phyloP scores from a whole-genome alignment of 2,797 vertebrate genomes.

The Notamacropus eugenii region DNA sequence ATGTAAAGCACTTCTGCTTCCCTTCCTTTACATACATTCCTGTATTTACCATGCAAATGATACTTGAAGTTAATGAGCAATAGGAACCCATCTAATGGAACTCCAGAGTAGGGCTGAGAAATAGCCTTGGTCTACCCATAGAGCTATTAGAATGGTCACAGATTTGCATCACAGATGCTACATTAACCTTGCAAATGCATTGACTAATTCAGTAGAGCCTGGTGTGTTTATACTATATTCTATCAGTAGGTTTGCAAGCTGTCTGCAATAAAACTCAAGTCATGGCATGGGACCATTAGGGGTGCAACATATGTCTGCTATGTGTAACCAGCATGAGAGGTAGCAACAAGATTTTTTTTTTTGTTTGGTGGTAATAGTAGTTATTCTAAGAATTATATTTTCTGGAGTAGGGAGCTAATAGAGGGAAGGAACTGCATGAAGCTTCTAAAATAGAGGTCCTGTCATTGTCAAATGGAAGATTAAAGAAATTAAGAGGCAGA shows the following conservation, averaged over 20 bases:
- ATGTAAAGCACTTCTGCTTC: slow-evolving; percentile 63
- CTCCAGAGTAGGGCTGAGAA: slow-evolving; percentile 74
- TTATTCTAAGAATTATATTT: slow-evolving; percentile 48
- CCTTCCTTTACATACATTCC: slow-evolving; percentile 65
- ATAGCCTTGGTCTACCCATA: slow-evolving; percentile 74
- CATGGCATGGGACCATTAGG: slow-evolving; percentile 48
- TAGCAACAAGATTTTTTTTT: slow-evolving; percentile 42
- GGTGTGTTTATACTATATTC: slow-evolving; percentile 73
- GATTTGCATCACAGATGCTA: slow-evolving; percentile 76
- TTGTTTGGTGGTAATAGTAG: slow-evolving; percentile 26
- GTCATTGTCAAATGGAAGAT: background rate
- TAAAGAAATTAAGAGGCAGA: slow-evolving; percentile 11
- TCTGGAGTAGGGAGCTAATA: slow-evolving; percentile 1
- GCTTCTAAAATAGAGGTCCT: slow-evolving; percentile 7
- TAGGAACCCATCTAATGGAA: slow-evolving; percentile 70
- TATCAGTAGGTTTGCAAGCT: slow-evolving; percentile 71
- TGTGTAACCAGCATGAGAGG: slow-evolving; percentile 48
- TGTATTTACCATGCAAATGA: slow-evolving; percentile 73
- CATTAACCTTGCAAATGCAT: slow-evolving; percentile 76
- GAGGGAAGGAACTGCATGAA: slow-evolving; percentile 30
- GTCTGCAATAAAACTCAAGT: slow-evolving; percentile 71
- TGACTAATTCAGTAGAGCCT: slow-evolving; percentile 70
- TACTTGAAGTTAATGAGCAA: slow-evolving; percentile 72
- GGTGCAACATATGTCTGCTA: slow-evolving; percentile 50
- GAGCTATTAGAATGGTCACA: slow-evolving; percentile 75